Evolutionary conservation across 2,888 invertebrate genomes (phyloP).

Genomic region (Cactoblastis cactorum): DNA sequence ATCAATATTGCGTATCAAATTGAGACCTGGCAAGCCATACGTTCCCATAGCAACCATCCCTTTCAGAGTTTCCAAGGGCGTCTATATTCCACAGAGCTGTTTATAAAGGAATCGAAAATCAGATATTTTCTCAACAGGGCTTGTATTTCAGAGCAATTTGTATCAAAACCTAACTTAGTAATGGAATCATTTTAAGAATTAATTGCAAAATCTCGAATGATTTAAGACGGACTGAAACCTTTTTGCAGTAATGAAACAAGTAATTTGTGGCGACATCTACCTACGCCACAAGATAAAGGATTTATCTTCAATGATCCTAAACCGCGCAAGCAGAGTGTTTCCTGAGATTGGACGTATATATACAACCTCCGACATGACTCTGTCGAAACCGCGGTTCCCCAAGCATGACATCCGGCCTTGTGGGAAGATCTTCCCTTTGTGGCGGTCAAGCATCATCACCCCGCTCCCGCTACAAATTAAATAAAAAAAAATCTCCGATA

Average conservation of each 20-base stretch:
- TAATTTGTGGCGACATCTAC: no score
- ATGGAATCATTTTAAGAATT: background rate
- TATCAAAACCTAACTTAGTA: slow-evolving; percentile 1
- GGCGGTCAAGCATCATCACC: no score
- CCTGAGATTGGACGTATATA: no score
- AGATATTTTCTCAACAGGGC: slow-evolving; percentile 18
- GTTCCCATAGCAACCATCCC: slow-evolving; percentile 68
- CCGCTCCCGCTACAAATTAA: no score
- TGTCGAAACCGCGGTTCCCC: no score
- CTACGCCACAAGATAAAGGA: no score
- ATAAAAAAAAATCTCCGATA: no score
- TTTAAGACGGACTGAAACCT: background rate
- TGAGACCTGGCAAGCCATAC: slow-evolving; percentile 45
- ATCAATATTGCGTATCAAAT: slow-evolving; percentile 63
- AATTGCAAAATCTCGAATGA: background rate
- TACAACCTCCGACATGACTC: no score
- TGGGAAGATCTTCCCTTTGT: no score
- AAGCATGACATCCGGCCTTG: no score
- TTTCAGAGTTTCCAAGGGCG: slow-evolving; percentile 40
- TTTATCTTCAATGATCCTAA: no score
- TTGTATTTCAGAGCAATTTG: background rate
- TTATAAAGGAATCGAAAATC: slow-evolving; percentile 38
- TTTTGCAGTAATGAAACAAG: background rate
- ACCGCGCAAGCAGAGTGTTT: no score
- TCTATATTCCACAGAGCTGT: slow-evolving; percentile 32